phyloP scores from a whole-genome alignment of 2,888 invertebrate species.

The Ophioninae sp. region DNA sequence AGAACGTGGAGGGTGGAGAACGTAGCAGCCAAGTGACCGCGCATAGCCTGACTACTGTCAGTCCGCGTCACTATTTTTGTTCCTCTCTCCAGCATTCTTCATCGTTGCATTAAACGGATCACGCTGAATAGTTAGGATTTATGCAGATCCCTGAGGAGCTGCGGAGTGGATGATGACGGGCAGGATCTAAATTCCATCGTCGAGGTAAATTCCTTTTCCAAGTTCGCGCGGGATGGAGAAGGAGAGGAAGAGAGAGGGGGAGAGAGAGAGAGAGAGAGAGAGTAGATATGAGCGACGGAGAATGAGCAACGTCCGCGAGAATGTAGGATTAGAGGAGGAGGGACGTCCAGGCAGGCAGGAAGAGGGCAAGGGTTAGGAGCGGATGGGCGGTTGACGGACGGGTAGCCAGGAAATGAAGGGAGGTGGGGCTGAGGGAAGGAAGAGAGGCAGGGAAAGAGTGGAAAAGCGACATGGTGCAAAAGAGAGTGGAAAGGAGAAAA shows the following conservation, averaged over 20 bases:
- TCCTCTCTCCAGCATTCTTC: constrained; percentile 5
- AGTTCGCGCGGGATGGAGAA: not conserved
- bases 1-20: too few species aligned
- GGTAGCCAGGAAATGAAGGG: not conserved
- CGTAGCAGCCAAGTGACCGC: too few species aligned
- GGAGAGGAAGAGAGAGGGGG: not conserved
- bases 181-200: constrained; percentile 41
- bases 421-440: not conserved
- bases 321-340: constrained; percentile 21
- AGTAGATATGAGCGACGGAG: constrained; percentile 23
- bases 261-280: not conserved
- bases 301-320: constrained; percentile 19
- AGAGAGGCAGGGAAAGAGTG: not conserved
- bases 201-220: constrained; percentile 43
- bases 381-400: not conserved
- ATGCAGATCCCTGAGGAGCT: constrained; percentile 44
- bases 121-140: constrained; percentile 53
- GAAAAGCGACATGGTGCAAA: not conserved
- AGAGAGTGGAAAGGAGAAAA: constrained; percentile 10
- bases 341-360: not conserved
- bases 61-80: not conserved
- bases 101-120: constrained; percentile 47
- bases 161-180: constrained; percentile 30
- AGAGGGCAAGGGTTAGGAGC: not conserved
- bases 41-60: too few species aligned